Conservation (phyloP, 1,140 invertebrate species). For the Drosophila kanapiae region DNA sequence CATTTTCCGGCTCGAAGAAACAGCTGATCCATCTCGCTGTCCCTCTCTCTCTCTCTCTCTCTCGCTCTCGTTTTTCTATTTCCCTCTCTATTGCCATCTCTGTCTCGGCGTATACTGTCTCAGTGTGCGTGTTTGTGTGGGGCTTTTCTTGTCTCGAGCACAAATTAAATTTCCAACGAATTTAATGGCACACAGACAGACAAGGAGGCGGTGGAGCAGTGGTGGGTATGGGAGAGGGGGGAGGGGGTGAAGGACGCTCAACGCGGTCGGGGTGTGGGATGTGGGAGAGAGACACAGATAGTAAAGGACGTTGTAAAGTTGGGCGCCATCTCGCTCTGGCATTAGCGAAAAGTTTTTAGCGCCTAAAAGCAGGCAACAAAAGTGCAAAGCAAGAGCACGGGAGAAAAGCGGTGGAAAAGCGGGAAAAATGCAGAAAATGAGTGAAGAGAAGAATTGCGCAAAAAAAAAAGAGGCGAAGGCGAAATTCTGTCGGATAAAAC, state of each 20-base stretch:
- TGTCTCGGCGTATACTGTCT: conserved; percentile 17
- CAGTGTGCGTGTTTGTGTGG: conserved; percentile 22
- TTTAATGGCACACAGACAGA: conserved; percentile 75
- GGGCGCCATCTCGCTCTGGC: conserved; percentile 19
- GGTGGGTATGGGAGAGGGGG: background rate
- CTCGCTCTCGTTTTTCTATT: background rate
- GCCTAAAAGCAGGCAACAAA: conserved; percentile 46
- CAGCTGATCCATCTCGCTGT: conserved; percentile 30
- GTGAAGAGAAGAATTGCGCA: background rate
- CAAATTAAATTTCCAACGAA: conserved; percentile 77
- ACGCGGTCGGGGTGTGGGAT: background rate
- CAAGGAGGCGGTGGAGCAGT: background rate
- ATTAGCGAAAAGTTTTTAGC: conserved; percentile 31
- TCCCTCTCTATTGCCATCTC: background rate
- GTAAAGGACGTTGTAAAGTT: conserved; percentile 43
- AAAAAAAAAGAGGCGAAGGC: background rate
- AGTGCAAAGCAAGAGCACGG: conserved; percentile 12
- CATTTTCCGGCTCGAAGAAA: conserved; percentile 38
- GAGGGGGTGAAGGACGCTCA: conserved; percentile 6
- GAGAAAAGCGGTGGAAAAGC: background rate
- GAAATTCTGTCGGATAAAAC: conserved; percentile 1
- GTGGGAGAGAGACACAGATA: conserved; percentile 34
- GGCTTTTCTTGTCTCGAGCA: conserved; percentile 60
- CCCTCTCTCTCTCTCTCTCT: background rate
- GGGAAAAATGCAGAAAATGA: conserved; percentile 10